Conservation (phyloP, 2,888 invertebrate genomes). For the Spodoptera littoralis region DNA sequence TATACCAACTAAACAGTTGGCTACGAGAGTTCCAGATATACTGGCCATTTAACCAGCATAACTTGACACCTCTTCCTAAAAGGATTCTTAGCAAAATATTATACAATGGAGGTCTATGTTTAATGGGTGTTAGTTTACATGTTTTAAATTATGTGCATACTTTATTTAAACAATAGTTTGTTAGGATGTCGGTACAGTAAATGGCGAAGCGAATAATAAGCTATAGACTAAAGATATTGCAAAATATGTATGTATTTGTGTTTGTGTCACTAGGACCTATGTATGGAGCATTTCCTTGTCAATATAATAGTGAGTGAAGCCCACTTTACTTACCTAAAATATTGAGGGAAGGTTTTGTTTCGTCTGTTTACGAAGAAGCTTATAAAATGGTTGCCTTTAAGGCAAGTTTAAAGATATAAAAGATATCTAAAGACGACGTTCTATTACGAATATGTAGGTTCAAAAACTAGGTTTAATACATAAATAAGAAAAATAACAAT, state of each 20-base stretch:
- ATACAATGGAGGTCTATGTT: constrained; percentile 35
- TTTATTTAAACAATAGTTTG: constrained; percentile 44
- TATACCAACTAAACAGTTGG: not conserved
- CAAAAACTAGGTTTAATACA: too few relatives aligned
- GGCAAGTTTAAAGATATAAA: too few relatives aligned
- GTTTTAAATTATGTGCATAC: constrained; percentile 59
- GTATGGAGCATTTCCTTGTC: constrained; percentile 18
- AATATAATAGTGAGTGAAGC: not conserved
- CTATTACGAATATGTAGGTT: too few relatives aligned
- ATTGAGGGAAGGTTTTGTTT: too few relatives aligned
- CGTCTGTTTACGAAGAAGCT: too few relatives aligned
- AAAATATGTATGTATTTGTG: not conserved
- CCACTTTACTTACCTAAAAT: too few relatives aligned
- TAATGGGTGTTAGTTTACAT: constrained; percentile 35
- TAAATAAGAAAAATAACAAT: too few relatives aligned
- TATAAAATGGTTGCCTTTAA: too few relatives aligned
- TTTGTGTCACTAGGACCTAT: constrained; percentile 14
- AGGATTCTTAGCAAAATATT: constrained; percentile 36
- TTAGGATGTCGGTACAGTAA: constrained; percentile 40
- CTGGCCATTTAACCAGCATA: constrained; percentile 19
- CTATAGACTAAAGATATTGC: constrained; percentile 25
- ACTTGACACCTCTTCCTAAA: constrained; percentile 28
- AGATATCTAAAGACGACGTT: too few relatives aligned
- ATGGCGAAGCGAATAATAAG: constrained; percentile 45
- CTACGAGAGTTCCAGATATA: constrained; percentile 30